Evolutionary conservation across 2,113 vertebrate genomes (phyloP).

Genomic region (Ariopsis seemanni): DNA sequence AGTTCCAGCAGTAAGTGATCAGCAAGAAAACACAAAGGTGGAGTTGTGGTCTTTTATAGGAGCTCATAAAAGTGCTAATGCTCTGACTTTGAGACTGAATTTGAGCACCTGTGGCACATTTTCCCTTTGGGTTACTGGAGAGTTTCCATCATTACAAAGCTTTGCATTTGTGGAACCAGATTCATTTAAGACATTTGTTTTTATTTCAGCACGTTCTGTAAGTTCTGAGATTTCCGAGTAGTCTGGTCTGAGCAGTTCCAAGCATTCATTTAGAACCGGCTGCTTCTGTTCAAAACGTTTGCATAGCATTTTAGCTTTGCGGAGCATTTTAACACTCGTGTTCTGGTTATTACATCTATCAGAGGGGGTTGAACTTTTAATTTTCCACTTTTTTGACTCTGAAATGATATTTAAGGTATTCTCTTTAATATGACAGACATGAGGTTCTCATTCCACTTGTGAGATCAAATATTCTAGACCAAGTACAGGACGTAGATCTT

Average conservation of each 20-base stretch:
- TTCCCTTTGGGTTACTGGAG: not conserved
- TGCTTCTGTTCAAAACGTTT: not conserved
- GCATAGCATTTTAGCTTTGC: not conserved
- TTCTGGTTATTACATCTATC: not conserved
- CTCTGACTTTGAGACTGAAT: not conserved
- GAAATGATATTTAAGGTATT: not conserved
- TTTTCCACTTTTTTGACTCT: not conserved
- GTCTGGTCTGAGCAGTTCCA: no score
- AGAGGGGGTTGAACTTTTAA: not conserved
- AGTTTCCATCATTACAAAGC: not conserved
- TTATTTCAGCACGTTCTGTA: no score
- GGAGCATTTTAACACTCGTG: not conserved
- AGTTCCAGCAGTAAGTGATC: slow-evolving; percentile 60
- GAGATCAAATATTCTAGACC: not conserved
- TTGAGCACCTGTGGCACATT: no score
- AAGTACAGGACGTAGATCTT: not conserved
- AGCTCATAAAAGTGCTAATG: not conserved
- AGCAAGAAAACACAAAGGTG: not conserved
- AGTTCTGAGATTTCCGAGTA: not conserved
- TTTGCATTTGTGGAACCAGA: not conserved
- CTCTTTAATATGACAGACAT: not conserved
- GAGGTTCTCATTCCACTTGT: not conserved
- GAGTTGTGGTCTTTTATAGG: not conserved
- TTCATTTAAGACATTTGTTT: not conserved
- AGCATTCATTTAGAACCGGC: not conserved